Conservation (phyloP, 2,113 vertebrate genomes). For the Corvus cornix region DNA sequence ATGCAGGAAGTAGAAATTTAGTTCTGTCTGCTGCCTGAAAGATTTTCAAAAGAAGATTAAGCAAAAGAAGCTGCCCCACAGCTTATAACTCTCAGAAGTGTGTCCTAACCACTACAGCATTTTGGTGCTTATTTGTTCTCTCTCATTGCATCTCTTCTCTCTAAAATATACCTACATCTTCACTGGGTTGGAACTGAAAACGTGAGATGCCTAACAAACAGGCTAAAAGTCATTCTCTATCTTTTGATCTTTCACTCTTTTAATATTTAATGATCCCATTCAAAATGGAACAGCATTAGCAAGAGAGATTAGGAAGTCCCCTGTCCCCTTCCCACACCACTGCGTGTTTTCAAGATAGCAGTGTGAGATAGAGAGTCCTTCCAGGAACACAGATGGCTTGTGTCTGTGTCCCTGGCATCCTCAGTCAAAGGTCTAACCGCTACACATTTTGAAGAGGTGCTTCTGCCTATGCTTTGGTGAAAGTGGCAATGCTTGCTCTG, state of each 20-base stretch:
- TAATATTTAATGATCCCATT: constrained; percentile 55
- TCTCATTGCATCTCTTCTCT: not conserved
- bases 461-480: not conserved
- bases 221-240: constrained; percentile 28
- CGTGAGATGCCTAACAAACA: constrained; percentile 38
- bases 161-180: not conserved
- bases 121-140: not conserved
- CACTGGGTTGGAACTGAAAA: constrained; percentile 12
- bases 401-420: not conserved
- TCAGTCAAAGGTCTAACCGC: not conserved
- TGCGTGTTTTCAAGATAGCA: not conserved
- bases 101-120: not conserved
- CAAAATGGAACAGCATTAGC: constrained; percentile 49
- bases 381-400: not conserved
- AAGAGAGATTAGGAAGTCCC: constrained; percentile 23
- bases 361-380: not conserved
- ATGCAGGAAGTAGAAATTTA: not conserved
- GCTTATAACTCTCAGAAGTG: not conserved
- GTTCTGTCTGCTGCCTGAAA: not conserved
- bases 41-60: not conserved
- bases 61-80: not conserved
- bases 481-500: not conserved
- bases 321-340: not conserved
- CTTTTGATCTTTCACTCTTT: constrained; percentile 54
- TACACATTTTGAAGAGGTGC: not conserved